Evolutionary conservation across 2,113 vertebrate species (phyloP).

Genomic region (Columba janthina): DNA sequence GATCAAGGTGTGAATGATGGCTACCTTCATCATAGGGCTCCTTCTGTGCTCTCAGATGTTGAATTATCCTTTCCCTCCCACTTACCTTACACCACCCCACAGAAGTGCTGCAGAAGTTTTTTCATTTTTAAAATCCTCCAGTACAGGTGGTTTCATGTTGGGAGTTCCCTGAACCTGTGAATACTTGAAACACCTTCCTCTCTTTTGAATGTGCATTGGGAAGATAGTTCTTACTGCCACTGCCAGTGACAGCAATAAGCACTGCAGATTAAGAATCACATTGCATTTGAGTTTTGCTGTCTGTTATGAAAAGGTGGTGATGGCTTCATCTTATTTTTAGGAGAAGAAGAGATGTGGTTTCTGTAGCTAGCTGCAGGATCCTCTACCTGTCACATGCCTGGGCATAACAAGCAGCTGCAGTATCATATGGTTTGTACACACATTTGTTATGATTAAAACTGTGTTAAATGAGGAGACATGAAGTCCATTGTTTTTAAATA

Average conservation of each 20-base stretch:
- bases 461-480: neutral
- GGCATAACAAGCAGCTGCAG: neutral
- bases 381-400: neutral
- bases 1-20: neutral
- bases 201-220: neutral
- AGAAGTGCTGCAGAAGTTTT: neutral
- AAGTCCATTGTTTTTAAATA: neutral
- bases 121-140: neutral
- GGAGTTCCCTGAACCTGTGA: neutral
- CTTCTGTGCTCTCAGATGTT: neutral
- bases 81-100: neutral
- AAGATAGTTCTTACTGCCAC: neutral
- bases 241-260: neutral
- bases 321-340: neutral
- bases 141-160: neutral
- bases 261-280: neutral
- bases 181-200: neutral
- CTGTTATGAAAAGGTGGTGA: neutral
- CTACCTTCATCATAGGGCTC: fast-evolving
- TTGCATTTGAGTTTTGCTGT: neutral
- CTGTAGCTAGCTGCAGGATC: neutral
- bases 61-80: neutral
- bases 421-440: neutral
- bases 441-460: neutral
- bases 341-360: neutral